Conservation (phyloP, 2,888 invertebrate genomes). For the Drosophila parthenogenetica region DNA sequence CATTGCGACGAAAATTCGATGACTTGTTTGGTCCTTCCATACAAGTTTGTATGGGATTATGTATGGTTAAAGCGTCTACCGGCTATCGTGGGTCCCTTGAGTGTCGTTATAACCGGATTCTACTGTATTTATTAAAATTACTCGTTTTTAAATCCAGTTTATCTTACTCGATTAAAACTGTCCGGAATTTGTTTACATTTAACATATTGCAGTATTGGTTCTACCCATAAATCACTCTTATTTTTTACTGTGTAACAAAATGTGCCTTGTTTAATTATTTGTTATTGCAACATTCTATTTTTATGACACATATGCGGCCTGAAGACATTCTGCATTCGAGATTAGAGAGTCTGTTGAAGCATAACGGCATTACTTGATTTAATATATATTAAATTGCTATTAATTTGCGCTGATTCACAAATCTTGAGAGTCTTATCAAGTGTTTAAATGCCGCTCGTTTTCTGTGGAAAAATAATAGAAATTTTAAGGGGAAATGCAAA, state of each 20-base stretch:
- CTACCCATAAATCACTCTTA: no score
- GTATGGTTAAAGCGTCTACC: no score
- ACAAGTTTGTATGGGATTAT: no score
- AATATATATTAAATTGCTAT: not conserved
- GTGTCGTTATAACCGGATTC: no score
- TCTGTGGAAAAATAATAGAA: slow-evolving; percentile 30
- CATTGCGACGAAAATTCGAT: no score
- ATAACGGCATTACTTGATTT: not conserved
- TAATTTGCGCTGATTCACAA: not conserved
- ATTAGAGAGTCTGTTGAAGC: not conserved
- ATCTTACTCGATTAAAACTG: no score
- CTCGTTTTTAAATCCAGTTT: no score
- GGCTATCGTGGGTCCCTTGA: no score
- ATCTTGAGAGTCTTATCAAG: not conserved
- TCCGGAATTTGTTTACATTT: no score
- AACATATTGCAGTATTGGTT: no score
- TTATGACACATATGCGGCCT: not conserved
- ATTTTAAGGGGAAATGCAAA: slow-evolving; percentile 13
- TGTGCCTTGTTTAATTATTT: slow-evolving; percentile 12
- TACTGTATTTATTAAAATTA: no score
- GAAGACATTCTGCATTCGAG: not conserved
- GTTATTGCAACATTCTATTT: slow-evolving; percentile 34
- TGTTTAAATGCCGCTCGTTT: slow-evolving; percentile 8
- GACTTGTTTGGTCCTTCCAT: no score
- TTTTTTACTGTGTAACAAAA: not conserved